Conservation (phyloP, 2,888 invertebrate genomes). For the Hydraecia micacea region DNA sequence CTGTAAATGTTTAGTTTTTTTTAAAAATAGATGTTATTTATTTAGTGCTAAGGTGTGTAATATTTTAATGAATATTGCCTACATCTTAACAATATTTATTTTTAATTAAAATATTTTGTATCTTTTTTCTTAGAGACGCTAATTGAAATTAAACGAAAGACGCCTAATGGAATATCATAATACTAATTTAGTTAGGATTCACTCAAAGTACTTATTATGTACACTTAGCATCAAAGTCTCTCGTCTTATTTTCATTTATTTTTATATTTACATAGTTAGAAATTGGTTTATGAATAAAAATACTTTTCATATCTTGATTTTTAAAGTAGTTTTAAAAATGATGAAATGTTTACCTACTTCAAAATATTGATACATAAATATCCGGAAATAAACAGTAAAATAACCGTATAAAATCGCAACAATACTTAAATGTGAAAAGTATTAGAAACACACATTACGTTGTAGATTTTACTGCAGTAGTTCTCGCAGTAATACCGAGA, state of each 20-base stretch:
- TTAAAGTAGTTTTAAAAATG: not conserved
- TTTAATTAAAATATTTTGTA: not conserved
- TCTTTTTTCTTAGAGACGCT: not conserved
- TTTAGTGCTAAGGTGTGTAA: not conserved
- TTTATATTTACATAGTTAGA: not conserved
- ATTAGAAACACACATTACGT: conserved; percentile 1
- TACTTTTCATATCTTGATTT: not conserved
- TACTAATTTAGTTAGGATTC: not conserved
- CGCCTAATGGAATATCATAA: not conserved
- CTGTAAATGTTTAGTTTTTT: conserved; percentile 29
- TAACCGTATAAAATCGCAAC: conserved; percentile 15
- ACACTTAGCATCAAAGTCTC: not conserved
- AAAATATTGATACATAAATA: not conserved
- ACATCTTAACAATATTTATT: not conserved
- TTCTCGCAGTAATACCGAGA: conserved; percentile 13
- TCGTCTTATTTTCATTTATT: not conserved
- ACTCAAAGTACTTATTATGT: not conserved
- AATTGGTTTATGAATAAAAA: not conserved
- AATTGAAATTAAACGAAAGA: not conserved
- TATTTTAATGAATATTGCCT: not conserved
- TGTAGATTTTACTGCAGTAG: conserved; percentile 22
- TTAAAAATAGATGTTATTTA: conserved; percentile 10
- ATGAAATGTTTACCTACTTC: not conserved
- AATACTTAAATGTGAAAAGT: conserved; percentile 17
- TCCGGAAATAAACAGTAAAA: not conserved